Evolutionary conservation across 1,140 invertebrate species (phyloP).

Genomic region (Diabrotica virgifera): DNA sequence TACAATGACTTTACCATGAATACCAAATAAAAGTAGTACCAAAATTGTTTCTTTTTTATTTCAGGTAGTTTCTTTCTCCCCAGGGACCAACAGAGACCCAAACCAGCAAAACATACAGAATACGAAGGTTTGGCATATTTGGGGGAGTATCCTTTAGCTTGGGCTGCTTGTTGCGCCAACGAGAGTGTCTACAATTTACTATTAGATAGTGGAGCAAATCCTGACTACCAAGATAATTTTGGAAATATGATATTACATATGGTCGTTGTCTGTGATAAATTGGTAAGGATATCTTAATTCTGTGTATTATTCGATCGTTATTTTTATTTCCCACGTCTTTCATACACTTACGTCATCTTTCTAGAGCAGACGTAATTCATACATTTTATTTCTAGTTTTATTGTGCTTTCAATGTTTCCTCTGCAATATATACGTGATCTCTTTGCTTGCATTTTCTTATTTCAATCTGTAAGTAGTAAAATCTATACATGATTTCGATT

Average conservation of each 20-base stretch:
- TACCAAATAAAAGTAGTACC: no score
- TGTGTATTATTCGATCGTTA: no score
- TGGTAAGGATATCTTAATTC: slow-evolving; percentile 57
- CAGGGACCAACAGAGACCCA: slow-evolving; percentile 79
- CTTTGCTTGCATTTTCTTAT: no score
- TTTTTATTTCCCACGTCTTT: no score
- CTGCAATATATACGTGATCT: no score
- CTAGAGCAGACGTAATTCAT: no score
- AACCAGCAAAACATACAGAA: slow-evolving; percentile 76
- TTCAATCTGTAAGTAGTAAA: no score
- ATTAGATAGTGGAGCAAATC: slow-evolving; percentile 86
- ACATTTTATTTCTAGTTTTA: no score
- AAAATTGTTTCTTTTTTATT: slow-evolving; percentile 6
- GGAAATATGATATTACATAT: slow-evolving; percentile 98
- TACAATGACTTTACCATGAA: no score
- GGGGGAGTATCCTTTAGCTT: slow-evolving; percentile 93
- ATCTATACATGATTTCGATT: no score
- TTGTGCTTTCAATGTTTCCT: no score
- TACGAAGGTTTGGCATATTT: slow-evolving; percentile 95
- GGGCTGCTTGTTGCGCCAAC: slow-evolving; percentile 95
- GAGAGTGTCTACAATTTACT: slow-evolving; percentile 97
- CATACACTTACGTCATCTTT: no score
- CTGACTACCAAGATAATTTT: slow-evolving; percentile 86
- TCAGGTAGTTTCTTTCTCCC: slow-evolving; percentile 86
- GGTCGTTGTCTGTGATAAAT: slow-evolving; percentile 95